Conservation (phyloP, 2,888 invertebrate genomes). For the Arge pagana region DNA sequence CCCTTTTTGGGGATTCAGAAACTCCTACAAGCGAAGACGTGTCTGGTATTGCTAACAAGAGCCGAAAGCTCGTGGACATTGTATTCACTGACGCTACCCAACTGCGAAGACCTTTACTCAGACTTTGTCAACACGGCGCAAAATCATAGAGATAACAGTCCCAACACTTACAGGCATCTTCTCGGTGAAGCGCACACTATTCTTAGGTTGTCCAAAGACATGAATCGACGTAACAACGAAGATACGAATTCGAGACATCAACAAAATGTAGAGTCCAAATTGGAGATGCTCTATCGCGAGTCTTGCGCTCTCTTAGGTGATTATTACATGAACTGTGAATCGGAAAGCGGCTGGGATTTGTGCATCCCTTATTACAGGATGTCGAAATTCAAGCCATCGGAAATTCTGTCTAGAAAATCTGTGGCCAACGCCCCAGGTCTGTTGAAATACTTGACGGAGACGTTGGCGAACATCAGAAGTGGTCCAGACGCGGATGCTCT, state of each 20-base stretch:
- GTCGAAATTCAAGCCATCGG: slow-evolving; percentile 60
- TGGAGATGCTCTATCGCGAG: slow-evolving; percentile 60
- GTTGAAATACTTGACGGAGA: slow-evolving; percentile 46
- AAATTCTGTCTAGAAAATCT: slow-evolving; percentile 57
- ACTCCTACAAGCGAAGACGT: slow-evolving; percentile 59
- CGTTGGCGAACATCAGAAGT: slow-evolving; percentile 56
- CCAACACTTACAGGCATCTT: slow-evolving; percentile 72
- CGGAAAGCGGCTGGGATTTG: slow-evolving; percentile 54
- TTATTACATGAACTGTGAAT: slow-evolving; percentile 61
- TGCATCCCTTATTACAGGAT: slow-evolving; percentile 64
- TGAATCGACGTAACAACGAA: slow-evolving; percentile 47
- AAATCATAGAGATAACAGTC: slow-evolving; percentile 67
- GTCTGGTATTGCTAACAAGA: slow-evolving; percentile 64
- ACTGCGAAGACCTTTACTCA: slow-evolving; percentile 67
- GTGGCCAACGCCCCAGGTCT: slow-evolving; percentile 48
- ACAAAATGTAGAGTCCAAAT: slow-evolving; percentile 33
- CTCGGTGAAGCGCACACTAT: slow-evolving; percentile 75
- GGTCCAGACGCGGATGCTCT: slow-evolving; percentile 59
- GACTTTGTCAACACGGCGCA: slow-evolving; percentile 73
- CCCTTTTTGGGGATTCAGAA: slow-evolving; percentile 70
- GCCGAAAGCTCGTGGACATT: slow-evolving; percentile 72
- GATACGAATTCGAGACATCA: slow-evolving; percentile 20
- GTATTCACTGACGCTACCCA: slow-evolving; percentile 72
- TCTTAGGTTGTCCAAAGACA: slow-evolving; percentile 60
- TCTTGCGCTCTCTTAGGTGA: slow-evolving; percentile 65